Evolutionary conservation across 2,797 vertebrate genomes (phyloP).

Genomic region (Cryptoblepharus egeriae): DNA sequence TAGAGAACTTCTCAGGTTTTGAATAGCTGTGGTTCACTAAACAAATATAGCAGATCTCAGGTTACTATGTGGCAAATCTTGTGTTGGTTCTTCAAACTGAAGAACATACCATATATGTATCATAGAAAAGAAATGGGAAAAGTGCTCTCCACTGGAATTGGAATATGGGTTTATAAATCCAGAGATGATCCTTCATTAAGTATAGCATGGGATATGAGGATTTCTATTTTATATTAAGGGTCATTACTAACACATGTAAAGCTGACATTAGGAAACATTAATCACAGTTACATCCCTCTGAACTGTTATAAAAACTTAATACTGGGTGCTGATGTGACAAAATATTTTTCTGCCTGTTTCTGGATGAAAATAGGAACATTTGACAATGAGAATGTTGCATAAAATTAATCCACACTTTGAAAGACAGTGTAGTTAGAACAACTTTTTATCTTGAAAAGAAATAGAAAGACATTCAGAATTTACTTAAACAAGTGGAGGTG

Average conservation of each 20-base stretch:
- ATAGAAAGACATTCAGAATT: not conserved
- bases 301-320: not conserved
- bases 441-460: not conserved
- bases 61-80: not conserved
- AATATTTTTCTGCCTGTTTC: slow-evolving; percentile 2
- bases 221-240: slow-evolving; percentile 2
- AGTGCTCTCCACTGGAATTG: slow-evolving; percentile 5
- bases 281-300: not conserved
- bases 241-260: slow-evolving; percentile 22
- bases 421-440: not conserved
- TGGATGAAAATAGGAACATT: not conserved
- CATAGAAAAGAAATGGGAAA: not conserved
- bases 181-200: not conserved
- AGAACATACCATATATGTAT: not conserved
- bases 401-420: not conserved
- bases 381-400: not conserved
- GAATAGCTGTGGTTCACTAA: not conserved
- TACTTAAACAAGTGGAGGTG: not conserved
- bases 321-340: not conserved
- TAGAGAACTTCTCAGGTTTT: not conserved
- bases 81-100: not conserved
- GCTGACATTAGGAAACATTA: slow-evolving; percentile 4
- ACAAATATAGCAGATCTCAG: not conserved
- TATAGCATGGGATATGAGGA: slow-evolving; percentile 1
- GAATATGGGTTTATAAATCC: slow-evolving; percentile 15